Percentiles rank a stretch among this genome's conserved stretches.
These are phyloP conservation scores for Felis chaus DNA, from an alignment of 2,113 vertebrate genomes.

Conservation along the genomic window DNA sequence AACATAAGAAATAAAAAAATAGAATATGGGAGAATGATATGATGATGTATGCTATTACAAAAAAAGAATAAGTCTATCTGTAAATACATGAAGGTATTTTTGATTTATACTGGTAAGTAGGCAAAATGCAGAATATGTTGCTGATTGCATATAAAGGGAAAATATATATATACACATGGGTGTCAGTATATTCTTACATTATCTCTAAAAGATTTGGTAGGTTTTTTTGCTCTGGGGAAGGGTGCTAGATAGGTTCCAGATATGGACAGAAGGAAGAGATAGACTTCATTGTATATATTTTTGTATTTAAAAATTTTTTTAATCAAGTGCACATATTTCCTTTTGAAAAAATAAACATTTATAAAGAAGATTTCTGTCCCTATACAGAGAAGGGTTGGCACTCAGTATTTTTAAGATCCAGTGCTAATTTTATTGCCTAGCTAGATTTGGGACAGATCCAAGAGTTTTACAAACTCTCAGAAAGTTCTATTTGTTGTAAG, in stretches of 20 bases:
- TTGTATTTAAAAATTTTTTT: background rate
- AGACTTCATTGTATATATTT: background rate
- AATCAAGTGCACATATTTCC: background rate
- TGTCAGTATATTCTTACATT: background rate
- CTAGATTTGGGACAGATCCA: background rate
- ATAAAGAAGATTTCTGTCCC: background rate
- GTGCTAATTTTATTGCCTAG: background rate
- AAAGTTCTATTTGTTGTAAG: conserved; percentile 26
- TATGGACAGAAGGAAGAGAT: background rate
- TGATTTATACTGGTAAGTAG: background rate
- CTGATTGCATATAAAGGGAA: background rate
- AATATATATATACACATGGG: background rate
- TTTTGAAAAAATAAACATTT: background rate
- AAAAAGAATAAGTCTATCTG: background rate
- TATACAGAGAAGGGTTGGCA: background rate
- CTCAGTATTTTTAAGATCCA: background rate
- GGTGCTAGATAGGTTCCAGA: background rate
- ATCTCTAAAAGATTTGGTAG: background rate
- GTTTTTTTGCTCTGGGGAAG: background rate
- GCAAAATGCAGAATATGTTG: background rate
- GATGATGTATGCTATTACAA: background rate
- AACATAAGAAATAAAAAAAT: no score
- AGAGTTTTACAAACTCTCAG: background rate
- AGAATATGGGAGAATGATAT: background rate
- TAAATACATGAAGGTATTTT: background rate